These are phyloP conservation scores for Ardeotis arabs DNA, from an alignment of 2,113 vertebrate species.

Conservation along the genomic window DNA sequence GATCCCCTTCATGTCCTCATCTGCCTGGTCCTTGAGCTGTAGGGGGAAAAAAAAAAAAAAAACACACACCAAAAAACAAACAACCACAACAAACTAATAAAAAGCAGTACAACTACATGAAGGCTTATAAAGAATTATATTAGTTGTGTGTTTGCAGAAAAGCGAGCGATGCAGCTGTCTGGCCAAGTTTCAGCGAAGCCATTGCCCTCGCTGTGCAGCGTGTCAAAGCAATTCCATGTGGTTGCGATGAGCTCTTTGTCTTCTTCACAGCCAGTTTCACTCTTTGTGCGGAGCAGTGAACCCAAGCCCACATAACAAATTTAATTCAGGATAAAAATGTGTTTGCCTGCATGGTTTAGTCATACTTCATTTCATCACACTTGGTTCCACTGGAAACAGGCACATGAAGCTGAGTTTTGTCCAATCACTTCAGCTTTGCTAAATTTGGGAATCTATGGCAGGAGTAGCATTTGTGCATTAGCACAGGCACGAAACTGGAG, in stretches of 20 bases:
- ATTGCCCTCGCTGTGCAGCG: not conserved
- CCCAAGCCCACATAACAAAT: not conserved
- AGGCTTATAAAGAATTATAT: not conserved
- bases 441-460: not conserved
- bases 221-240: not conserved
- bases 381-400: not conserved
- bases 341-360: not conserved
- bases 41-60: not conserved
- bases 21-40: not conserved
- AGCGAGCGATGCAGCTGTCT: not conserved
- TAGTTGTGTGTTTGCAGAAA: not conserved
- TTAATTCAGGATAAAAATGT: not conserved
- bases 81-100: not conserved
- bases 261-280: constrained; percentile 16
- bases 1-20: not conserved
- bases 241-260: not conserved
- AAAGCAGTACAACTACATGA: not conserved
- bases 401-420: not conserved
- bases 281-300: not conserved
- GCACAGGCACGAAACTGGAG: not conserved
- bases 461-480: not conserved
- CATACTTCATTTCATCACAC: not conserved
- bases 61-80: too few species aligned
- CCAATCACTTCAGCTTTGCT: not conserved
- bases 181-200: not conserved